A percentile compares a stretch with the other conserved stretches of the same genome.
Evolutionary conservation across 2,888 invertebrate species (phyloP).

Genomic region (Myathropa florea): DNA sequence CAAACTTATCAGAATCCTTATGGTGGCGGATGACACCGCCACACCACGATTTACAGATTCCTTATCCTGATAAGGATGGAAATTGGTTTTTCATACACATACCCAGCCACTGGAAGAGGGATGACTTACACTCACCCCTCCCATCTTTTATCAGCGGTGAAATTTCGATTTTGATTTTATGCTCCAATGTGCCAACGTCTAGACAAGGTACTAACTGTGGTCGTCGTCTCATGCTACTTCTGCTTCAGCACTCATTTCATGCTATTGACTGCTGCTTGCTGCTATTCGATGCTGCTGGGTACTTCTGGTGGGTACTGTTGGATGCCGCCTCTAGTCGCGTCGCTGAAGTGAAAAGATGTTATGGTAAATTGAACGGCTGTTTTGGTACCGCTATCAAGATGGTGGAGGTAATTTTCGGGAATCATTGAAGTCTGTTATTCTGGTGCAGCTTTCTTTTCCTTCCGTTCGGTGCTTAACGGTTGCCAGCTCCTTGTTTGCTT

Average conservation of each 20-base stretch:
- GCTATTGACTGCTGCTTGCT: neutral
- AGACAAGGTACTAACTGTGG: constrained; percentile 69
- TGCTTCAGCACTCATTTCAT: constrained; percentile 7
- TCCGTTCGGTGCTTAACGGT: constrained; percentile 9
- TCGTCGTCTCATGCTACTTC: constrained; percentile 2
- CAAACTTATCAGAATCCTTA: constrained; percentile 10
- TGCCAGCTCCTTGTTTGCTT: constrained; percentile 25
- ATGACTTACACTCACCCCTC: constrained; percentile 14
- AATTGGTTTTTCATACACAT: constrained; percentile 70
- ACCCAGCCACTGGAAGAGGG: neutral
- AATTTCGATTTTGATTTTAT: constrained; percentile 71
- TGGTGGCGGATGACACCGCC: constrained; percentile 51
- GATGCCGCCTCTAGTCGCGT: neutral
- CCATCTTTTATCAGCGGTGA: constrained; percentile 63
- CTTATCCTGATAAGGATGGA: constrained; percentile 66
- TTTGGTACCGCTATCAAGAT: constrained; percentile 68
- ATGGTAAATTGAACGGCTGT: constrained; percentile 71
- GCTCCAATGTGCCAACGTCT: constrained; percentile 70
- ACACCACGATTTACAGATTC: constrained; percentile 55
- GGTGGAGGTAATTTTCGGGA: constrained; percentile 66
- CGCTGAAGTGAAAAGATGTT: constrained; percentile 58
- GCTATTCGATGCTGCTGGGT: neutral
- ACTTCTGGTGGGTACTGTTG: neutral
- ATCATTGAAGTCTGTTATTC: constrained; percentile 67
- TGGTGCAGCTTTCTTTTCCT: constrained; percentile 15